Percentiles rank a stretch among this genome's conserved stretches.
These are phyloP conservation scores for Psilanteris sp. DNA, from an alignment of 1,140 invertebrate genomes.

Conservation along the genomic window DNA sequence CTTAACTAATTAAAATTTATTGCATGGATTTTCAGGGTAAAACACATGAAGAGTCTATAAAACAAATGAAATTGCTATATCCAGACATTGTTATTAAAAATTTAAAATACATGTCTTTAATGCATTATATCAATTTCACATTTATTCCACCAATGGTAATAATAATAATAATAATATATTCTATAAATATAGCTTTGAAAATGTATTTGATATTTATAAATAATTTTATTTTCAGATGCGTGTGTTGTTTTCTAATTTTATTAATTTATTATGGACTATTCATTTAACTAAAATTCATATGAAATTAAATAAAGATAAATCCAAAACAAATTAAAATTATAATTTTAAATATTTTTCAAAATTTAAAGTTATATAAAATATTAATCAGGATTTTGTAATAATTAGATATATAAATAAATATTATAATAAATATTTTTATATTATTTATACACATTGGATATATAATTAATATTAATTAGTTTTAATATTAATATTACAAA, in stretches of 20 bases:
- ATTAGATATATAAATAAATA: too few relatives aligned
- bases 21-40: slow-evolving; percentile 34
- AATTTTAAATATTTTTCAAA: too few relatives aligned
- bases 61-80: slow-evolving; percentile 38
- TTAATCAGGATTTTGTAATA: too few relatives aligned
- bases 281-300: slow-evolving; percentile 13
- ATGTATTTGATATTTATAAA: slow-evolving; percentile 1
- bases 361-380: too few relatives aligned
- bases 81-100: slow-evolving; percentile 19
- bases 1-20: too few relatives aligned
- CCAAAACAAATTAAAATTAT: slow-evolving; percentile 7
- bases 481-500: too few relatives aligned
- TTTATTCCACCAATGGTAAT: slow-evolving; percentile 50
- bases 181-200: too few relatives aligned
- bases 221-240: slow-evolving; percentile 21
- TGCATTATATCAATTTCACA: slow-evolving; percentile 46
- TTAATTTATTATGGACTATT: slow-evolving; percentile 35
- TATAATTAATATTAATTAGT: too few relatives aligned
- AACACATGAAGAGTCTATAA: slow-evolving; percentile 23
- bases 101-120: slow-evolving; percentile 40
- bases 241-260: slow-evolving; percentile 23
- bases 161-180: slow-evolving; percentile 1
- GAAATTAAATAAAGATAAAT: neutral
- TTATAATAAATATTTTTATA: too few relatives aligned
- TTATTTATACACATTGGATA: too few relatives aligned